Conservation (phyloP, 2,113 vertebrate species). For the Cebus imitator region DNA sequence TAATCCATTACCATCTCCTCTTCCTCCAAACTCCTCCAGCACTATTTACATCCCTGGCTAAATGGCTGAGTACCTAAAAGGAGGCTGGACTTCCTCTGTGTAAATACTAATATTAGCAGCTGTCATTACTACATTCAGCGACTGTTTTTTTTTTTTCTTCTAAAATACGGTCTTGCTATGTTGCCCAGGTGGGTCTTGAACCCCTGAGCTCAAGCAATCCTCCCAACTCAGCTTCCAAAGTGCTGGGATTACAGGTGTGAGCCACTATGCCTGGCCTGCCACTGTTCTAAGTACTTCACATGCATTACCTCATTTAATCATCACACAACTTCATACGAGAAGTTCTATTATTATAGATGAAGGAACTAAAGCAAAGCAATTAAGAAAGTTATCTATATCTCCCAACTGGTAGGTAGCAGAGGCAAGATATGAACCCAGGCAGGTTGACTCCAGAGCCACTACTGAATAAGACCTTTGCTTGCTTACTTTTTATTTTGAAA, state of each 20-base stretch:
- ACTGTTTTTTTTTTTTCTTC: not conserved
- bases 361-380: slow-evolving; percentile 1
- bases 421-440: not conserved
- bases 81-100: not conserved
- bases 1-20: not conserved
- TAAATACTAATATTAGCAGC: not conserved
- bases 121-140: not conserved
- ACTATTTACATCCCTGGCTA: not conserved
- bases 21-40: not conserved
- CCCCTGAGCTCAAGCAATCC: too few relatives aligned
- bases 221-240: too few relatives aligned
- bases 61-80: not conserved
- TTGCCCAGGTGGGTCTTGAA: too few relatives aligned
- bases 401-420: not conserved
- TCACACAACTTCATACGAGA: not conserved
- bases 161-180: too few relatives aligned
- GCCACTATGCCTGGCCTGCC: too few relatives aligned
- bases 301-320: not conserved
- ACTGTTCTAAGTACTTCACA: not conserved
- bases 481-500: not conserved
- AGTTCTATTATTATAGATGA: not conserved
- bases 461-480: not conserved
- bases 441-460: not conserved
- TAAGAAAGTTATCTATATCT: not conserved
- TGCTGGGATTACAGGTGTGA: too few relatives aligned